phyloP scores from a whole-genome alignment of 2,888 invertebrate species.

The Drosophila anceps region DNA sequence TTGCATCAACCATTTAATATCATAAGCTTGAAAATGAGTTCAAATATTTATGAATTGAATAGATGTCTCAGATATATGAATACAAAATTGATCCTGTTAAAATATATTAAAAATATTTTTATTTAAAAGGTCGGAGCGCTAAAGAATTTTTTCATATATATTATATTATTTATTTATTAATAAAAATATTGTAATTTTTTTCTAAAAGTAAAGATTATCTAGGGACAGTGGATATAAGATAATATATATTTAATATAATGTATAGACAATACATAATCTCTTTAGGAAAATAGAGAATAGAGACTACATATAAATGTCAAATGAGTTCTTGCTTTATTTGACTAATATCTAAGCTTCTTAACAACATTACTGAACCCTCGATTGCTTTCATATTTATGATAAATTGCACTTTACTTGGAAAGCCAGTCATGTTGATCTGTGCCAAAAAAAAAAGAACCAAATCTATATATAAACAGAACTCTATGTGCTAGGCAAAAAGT shows the following conservation, averaged over 20 bases:
- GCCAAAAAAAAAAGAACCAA: constrained; percentile 35
- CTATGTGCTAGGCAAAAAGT: constrained; percentile 10
- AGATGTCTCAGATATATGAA: background rate
- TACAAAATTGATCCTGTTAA: background rate
- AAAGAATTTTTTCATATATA: background rate
- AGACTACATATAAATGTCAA: background rate
- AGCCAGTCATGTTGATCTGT: constrained; percentile 29
- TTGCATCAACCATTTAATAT: constrained; percentile 5
- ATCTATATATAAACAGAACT: background rate
- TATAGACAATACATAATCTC: too few relatives aligned
- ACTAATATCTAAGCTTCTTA: background rate
- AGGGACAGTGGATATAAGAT: too few relatives aligned
- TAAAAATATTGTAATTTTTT: background rate
- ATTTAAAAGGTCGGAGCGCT: background rate
- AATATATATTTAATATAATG: too few relatives aligned
- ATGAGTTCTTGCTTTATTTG: background rate
- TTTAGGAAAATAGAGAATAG: background rate
- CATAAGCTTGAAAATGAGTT: background rate
- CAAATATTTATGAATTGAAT: background rate
- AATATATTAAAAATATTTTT: background rate
- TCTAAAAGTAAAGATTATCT: too few relatives aligned
- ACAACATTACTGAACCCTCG: background rate
- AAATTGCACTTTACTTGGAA: constrained; percentile 22
- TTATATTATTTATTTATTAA: background rate
- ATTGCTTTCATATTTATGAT: constrained; percentile 21